Conservation (phyloP, 2,888 invertebrate genomes). For the Tupiocoris notatus region DNA sequence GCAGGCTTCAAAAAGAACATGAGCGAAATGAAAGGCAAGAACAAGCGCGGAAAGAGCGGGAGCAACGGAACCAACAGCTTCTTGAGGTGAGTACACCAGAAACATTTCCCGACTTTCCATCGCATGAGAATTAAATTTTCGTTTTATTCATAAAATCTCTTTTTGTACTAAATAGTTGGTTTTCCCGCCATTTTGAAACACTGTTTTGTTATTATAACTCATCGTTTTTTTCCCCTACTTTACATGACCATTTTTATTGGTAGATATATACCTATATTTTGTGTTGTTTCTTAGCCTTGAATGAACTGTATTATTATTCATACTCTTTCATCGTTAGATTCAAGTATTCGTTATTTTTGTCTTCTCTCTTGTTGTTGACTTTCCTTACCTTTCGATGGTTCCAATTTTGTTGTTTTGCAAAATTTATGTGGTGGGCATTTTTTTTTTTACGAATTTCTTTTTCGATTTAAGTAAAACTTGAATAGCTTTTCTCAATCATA, state of each 20-base stretch:
- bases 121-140: slow-evolving; percentile 21
- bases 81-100: slow-evolving; percentile 68
- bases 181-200: neutral
- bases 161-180: slow-evolving; percentile 7
- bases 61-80: slow-evolving; percentile 78
- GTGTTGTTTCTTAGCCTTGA: slow-evolving; percentile 20
- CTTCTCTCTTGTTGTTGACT: slow-evolving; percentile 1
- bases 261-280: slow-evolving; percentile 13
- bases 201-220: slow-evolving; percentile 7
- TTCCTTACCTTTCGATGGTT: neutral
- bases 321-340: neutral
- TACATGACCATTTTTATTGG: slow-evolving; percentile 12
- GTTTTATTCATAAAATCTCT: slow-evolving; percentile 12
- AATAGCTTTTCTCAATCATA: no score
- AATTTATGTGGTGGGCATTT: neutral
- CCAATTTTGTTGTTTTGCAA: neutral
- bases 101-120: slow-evolving; percentile 52
- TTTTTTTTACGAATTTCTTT: no score
- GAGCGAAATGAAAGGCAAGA: slow-evolving; percentile 82
- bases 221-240: slow-evolving; percentile 2
- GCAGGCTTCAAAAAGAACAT: slow-evolving; percentile 64
- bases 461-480: no score
- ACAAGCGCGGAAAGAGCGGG: slow-evolving; percentile 75
- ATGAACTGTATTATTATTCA: slow-evolving; percentile 17
- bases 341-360: neutral